phyloP scores from a whole-genome alignment of 2,797 vertebrate species.

The Dermochelys coriacea region DNA sequence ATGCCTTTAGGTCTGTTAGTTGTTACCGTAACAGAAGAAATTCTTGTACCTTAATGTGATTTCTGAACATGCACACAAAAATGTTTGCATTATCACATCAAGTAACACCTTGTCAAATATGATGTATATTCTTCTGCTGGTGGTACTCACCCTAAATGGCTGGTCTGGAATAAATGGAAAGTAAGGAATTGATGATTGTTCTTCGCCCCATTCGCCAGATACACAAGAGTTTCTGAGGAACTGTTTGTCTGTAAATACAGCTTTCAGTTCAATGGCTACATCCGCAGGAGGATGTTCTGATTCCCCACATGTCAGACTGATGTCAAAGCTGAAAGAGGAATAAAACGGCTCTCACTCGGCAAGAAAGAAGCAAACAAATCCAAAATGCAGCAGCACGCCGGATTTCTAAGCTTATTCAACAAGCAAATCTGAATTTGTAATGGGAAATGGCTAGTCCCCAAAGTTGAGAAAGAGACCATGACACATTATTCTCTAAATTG shows the following conservation, averaged over 20 bases:
- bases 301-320: slow-evolving; percentile 95
- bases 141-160: slow-evolving; percentile 93
- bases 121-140: rapidly evolving
- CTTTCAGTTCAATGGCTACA: slow-evolving; percentile 94
- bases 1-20: background rate
- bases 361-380: background rate
- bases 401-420: slow-evolving; percentile 16
- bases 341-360: slow-evolving; percentile 11
- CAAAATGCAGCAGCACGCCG: background rate
- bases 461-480: background rate
- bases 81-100: background rate
- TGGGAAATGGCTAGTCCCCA: background rate
- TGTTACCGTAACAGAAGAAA: rapidly evolving
- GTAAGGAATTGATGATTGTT: slow-evolving; percentile 92
- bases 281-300: slow-evolving; percentile 86
- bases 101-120: background rate
- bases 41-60: rapidly evolving
- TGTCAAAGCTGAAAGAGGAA: slow-evolving; percentile 88
- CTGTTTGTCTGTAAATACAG: slow-evolving; percentile 92
- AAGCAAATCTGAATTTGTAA: background rate
- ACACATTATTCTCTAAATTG: background rate
- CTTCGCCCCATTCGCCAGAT: slow-evolving; percentile 92
- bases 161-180: slow-evolving; percentile 99
- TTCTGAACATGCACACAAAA: background rate
- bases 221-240: slow-evolving; percentile 92